Evolutionary conservation across 2,113 vertebrate genomes (phyloP).

Genomic region (Xyrauchen texanus): DNA sequence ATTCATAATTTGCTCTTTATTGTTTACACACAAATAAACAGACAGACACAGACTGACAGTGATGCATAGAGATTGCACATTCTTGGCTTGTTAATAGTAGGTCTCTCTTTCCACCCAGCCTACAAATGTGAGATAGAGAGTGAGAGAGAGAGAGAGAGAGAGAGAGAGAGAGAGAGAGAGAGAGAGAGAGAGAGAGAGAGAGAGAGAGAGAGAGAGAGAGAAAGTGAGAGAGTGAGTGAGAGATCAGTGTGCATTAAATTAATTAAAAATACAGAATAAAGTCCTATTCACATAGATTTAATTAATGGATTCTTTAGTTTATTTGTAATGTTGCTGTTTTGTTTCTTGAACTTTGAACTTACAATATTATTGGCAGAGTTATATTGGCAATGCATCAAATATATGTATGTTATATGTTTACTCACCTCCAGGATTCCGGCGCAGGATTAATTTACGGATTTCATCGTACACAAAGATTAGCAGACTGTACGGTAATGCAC

Average conservation of each 20-base stretch:
- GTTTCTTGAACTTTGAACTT: too few species aligned
- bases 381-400: conserved; percentile 1
- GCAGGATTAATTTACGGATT: conserved; percentile 76
- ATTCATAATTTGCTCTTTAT: too few species aligned
- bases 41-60: conserved; percentile 27
- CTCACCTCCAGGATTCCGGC: conserved; percentile 76
- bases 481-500: conserved; percentile 77
- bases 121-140: conserved; percentile 64
- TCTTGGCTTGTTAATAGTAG: conserved; percentile 77
- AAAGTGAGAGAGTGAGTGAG: too few species aligned
- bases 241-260: too few species aligned
- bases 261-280: too few species aligned
- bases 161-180: too few species aligned
- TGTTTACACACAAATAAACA: conserved; percentile 22
- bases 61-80: conserved; percentile 50
- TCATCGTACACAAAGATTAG: conserved; percentile 82
- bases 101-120: conserved; percentile 86
- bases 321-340: too few species aligned
- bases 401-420: neutral
- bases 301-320: too few species aligned
- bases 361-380: too few species aligned
- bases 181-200: conserved; percentile 41
- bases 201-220: too few species aligned
- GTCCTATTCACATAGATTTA: too few species aligned
- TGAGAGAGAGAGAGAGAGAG: neutral